These are phyloP conservation scores for Chaetodon auriga DNA, from an alignment of 2,113 vertebrate genomes.

Conservation along the genomic window DNA sequence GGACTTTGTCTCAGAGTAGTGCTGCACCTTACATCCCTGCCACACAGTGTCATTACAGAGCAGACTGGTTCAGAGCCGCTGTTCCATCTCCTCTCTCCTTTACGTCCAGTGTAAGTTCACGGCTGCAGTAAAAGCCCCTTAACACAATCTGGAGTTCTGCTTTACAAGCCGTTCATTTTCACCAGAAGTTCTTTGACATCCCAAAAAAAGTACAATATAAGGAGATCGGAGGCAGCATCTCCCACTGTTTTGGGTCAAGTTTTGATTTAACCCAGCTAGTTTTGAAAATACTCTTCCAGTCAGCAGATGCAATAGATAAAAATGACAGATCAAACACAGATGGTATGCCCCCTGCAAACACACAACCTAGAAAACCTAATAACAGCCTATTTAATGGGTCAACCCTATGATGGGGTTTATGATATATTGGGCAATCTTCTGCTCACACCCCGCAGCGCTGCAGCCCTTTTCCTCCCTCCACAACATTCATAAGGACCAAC, in stretches of 20 bases:
- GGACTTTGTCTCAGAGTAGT: not conserved
- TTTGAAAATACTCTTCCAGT: conserved; percentile 27
- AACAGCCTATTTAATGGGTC: conserved; percentile 69
- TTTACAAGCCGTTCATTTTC: conserved; percentile 1
- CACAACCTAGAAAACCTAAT: conserved; percentile 63
- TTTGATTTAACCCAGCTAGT: conserved; percentile 45
- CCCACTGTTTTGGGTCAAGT: conserved; percentile 50
- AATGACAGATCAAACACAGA: conserved; percentile 61
- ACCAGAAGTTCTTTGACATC: conserved; percentile 14
- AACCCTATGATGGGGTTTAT: conserved; percentile 62
- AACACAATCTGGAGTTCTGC: not conserved
- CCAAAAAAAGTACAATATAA: not conserved
- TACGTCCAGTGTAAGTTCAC: not conserved
- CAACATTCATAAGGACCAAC: conserved; percentile 35
- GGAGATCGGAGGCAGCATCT: conserved; percentile 11
- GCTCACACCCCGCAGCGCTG: conserved; percentile 57
- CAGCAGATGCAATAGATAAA: conserved; percentile 57
- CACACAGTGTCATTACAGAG: conserved; percentile 41
- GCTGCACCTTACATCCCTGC: conserved; percentile 25
- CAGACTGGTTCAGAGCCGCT: conserved; percentile 15
- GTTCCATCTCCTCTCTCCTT: conserved; percentile 19
- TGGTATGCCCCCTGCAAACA: conserved; percentile 57
- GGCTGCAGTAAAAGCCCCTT: not conserved
- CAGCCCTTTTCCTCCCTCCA: conserved; percentile 28
- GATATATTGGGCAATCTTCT: conserved; percentile 75